Conservation (phyloP, 2,888 invertebrate species). For the Cephonodes hylas region DNA sequence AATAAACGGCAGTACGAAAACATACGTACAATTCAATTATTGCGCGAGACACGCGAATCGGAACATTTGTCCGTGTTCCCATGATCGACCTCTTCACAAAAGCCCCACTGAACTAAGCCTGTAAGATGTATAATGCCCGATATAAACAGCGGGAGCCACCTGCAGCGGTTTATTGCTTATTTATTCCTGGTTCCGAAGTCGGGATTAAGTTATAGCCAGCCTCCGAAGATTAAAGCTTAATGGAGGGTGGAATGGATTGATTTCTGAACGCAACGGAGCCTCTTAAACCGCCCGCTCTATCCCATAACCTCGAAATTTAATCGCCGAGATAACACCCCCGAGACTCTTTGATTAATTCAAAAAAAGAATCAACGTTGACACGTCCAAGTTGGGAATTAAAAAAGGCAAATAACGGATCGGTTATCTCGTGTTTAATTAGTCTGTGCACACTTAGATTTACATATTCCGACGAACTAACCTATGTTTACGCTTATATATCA, state of each 20-base stretch:
- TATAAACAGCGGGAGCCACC: slow-evolving; percentile 42
- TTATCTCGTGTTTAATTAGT: slow-evolving; percentile 77
- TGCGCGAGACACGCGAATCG: slow-evolving; percentile 59
- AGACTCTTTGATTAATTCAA: background rate
- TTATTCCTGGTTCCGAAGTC: slow-evolving; percentile 74
- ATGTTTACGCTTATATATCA: slow-evolving; percentile 66
- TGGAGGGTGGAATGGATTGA: slow-evolving; percentile 74
- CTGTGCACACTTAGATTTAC: slow-evolving; percentile 68
- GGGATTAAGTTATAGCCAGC: slow-evolving; percentile 79
- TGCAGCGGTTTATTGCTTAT: slow-evolving; percentile 78
- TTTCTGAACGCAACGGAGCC: slow-evolving; percentile 67
- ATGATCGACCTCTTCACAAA: slow-evolving; percentile 43
- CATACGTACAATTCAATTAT: slow-evolving; percentile 64
- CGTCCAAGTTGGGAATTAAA: slow-evolving; percentile 46
- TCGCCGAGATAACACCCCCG: background rate
- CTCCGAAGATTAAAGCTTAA: slow-evolving; percentile 78
- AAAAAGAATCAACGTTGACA: slow-evolving; percentile 46
- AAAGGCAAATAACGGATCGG: slow-evolving; percentile 66
- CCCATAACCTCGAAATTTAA: too few species aligned
- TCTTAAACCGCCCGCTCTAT: slow-evolving; percentile 61
- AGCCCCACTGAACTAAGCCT: background rate
- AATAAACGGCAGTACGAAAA: slow-evolving; percentile 42
- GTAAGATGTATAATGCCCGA: background rate
- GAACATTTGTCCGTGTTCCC: slow-evolving; percentile 65
- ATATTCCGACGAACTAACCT: slow-evolving; percentile 58